Percentiles rank a stretch among this genome's conserved stretches.
phyloP scores from a whole-genome alignment of 1,140 invertebrate genomes.

The Hyles vespertilio region DNA sequence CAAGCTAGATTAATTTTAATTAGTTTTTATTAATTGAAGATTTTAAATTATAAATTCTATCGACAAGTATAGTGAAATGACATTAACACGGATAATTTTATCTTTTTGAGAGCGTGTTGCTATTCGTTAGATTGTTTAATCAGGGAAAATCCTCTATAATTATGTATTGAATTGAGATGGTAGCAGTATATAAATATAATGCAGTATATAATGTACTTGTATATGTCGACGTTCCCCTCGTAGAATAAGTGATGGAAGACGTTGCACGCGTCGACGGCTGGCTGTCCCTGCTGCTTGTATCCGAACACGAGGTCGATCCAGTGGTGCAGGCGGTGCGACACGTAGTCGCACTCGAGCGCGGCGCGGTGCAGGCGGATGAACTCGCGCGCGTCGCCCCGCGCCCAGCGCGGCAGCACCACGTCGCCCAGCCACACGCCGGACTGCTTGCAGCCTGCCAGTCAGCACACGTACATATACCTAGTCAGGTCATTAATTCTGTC shows the following conservation, averaged over 20 bases:
- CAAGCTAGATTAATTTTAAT: too few relatives aligned
- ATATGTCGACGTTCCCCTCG: slow-evolving; percentile 99
- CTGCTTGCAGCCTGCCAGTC: slow-evolving; percentile 88
- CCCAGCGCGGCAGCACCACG: slow-evolving; percentile 97
- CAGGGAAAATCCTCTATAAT: too few relatives aligned
- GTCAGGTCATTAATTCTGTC: too few relatives aligned
- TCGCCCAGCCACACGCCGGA: slow-evolving; percentile 95
- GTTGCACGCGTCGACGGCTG: slow-evolving; percentile 94
- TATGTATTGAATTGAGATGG: background rate
- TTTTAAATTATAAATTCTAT: too few relatives aligned
- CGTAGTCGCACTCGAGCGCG: slow-evolving; percentile 97
- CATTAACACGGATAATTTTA: too few relatives aligned
- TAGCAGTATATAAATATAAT: background rate
- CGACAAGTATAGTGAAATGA: too few relatives aligned
- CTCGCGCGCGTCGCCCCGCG: slow-evolving; percentile 95
- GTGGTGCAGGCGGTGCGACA: slow-evolving; percentile 97
- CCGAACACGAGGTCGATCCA: slow-evolving; percentile 99
- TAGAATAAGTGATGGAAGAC: slow-evolving; percentile 99
- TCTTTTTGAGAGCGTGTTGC: too few relatives aligned
- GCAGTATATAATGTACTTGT: slow-evolving; percentile 77
- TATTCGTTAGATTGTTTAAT: too few relatives aligned
- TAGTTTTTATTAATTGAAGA: too few relatives aligned
- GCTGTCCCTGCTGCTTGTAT: slow-evolving; percentile 94
- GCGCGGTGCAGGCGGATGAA: slow-evolving; percentile 92
- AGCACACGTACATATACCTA: too few relatives aligned